Evolutionary conservation across 2,797 vertebrate species (phyloP), one percentile per base, ranked within the genome.

Genomic region (Ctenosaura bakeri): DNA sequence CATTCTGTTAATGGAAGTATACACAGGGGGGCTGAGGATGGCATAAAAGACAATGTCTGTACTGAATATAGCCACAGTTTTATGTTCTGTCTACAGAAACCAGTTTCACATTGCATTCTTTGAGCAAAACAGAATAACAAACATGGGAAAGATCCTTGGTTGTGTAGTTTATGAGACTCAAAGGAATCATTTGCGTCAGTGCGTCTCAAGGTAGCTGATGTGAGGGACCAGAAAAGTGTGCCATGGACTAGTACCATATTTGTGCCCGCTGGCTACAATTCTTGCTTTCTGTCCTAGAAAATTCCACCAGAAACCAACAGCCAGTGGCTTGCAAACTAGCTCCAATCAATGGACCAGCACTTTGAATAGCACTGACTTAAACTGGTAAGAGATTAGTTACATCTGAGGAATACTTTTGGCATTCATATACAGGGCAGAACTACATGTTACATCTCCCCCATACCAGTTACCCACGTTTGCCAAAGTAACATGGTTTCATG

Each of bases 21-120:
- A 66, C 94, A 95, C 91, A 95, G 54, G 93, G 93, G 83, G 83
- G 90, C 90, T 93, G 86, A 93, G 94, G 95, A 94, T 91, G 90
- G 91, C 91, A 87, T 80, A 1, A 93, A 93, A 94, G 92, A 92
- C 93, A 93, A 90, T 77, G 92, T 93, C 90, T 92, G 78, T 89
- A 91, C 89, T 69, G 83, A 87, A 81, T 85, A 59, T 93, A 26
- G 42, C 93, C 92, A 95, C 91, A 88, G 20, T 50, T 78, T 50
- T 50, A 38, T 35, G 83, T n/a, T 42, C 54, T 81, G 86, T 52
- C 93, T 90, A 66, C 86, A 92, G 52, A 84, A 91, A 52, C 0
- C 10, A 66, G 26, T 22, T 66, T 69, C 77, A 52, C 12, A 69
- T 42, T 6, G 83, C 0, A 0, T 85, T 88, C 24, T 92, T 90